A percentile compares a stretch with the other conserved stretches of the same genome.
phyloP scores from a whole-genome alignment of 2,113 vertebrate species.

The Sinocyclocheilus grahami region DNA sequence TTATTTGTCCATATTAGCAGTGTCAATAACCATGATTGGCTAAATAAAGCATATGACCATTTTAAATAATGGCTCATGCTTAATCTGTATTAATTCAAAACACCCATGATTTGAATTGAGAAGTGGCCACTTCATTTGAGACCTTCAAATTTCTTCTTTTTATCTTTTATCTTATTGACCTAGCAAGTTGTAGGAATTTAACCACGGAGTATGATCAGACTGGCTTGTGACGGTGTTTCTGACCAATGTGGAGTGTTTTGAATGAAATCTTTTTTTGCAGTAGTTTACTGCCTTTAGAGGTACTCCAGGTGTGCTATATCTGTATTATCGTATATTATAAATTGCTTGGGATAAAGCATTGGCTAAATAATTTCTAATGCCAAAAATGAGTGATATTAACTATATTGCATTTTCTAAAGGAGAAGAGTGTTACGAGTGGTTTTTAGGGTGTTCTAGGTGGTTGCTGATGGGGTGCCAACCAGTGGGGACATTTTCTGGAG shows the following conservation, averaged over 20 bases:
- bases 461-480: neutral
- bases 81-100: neutral
- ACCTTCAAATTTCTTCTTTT: neutral
- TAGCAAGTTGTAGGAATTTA: too few species aligned
- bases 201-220: too few species aligned
- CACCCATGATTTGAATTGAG: neutral
- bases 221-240: too few species aligned
- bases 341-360: neutral
- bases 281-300: neutral
- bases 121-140: neutral
- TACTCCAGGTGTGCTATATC: neutral
- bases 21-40: too few species aligned
- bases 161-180: neutral
- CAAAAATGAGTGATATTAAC: neutral
- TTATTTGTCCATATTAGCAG: neutral
- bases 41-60: neutral
- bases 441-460: neutral
- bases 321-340: neutral
- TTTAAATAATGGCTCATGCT: neutral
- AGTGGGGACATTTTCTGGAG: neutral
- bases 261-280: too few species aligned
- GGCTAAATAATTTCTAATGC: neutral
- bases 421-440: neutral
- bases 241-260: neutral
- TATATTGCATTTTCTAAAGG: neutral